Conservation (phyloP, 2,888 invertebrate genomes). For the Aporophyla lueneburgensis region DNA sequence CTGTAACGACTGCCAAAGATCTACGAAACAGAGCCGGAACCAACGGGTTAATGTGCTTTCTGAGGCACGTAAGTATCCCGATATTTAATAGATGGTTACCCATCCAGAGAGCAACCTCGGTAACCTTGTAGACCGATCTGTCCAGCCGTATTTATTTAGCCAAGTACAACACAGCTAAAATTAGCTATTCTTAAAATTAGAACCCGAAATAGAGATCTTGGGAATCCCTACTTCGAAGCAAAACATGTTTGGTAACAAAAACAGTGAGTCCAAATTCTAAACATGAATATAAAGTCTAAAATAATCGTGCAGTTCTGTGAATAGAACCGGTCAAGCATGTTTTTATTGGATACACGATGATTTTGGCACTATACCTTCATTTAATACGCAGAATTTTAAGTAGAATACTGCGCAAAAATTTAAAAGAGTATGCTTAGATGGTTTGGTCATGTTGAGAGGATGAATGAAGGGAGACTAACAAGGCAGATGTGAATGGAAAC, state of each 20-base stretch:
- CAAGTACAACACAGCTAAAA: not conserved
- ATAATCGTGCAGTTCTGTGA: conserved; percentile 10
- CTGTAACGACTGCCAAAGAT: too few species aligned
- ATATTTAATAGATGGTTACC: not conserved
- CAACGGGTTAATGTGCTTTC: too few species aligned
- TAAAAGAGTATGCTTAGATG: too few species aligned
- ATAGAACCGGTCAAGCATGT: conserved; percentile 34
- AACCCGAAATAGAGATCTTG: conserved; percentile 6
- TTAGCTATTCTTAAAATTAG: not conserved
- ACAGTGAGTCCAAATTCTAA: conserved; percentile 10
- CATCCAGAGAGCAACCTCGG: not conserved
- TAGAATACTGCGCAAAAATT: not conserved
- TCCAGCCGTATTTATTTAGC: not conserved
- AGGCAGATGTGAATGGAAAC: too few species aligned
- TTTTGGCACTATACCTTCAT: conserved; percentile 18
- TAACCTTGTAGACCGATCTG: not conserved
- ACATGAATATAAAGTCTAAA: not conserved
- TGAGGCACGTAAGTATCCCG: too few species aligned
- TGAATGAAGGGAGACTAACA: too few species aligned
- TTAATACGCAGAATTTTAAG: conserved; percentile 1
- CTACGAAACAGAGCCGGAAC: too few species aligned
- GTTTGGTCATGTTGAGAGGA: too few species aligned
- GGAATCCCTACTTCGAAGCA: conserved; percentile 9
- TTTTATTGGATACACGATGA: not conserved
- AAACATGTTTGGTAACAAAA: conserved; percentile 25